These are phyloP conservation scores for Sebastiscus albofasciatus DNA, from an alignment of 2,797 vertebrate genomes.

Conservation along the genomic window DNA sequence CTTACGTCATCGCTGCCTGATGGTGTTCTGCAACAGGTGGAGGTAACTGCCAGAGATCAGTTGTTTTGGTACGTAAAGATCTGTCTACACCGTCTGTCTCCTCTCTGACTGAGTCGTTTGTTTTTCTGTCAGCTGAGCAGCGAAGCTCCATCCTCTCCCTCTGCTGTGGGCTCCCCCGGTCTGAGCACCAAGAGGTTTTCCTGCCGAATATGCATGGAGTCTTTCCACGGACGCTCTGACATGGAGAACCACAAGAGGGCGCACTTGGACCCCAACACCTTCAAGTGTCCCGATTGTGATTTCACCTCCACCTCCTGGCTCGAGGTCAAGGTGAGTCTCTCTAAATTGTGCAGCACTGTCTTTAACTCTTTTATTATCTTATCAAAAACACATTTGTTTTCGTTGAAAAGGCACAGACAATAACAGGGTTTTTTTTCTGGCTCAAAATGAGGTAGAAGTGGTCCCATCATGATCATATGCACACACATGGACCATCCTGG, in stretches of 20 bases:
- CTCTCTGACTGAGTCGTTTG: slow-evolving; percentile 6
- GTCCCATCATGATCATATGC: too few species aligned
- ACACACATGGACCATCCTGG: too few species aligned
- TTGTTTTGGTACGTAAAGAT: not conserved
- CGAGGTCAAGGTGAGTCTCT: slow-evolving; percentile 87
- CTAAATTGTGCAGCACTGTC: not conserved
- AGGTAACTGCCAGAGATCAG: slow-evolving; percentile 80
- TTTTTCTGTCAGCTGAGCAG: slow-evolving; percentile 80
- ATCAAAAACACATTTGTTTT: not conserved
- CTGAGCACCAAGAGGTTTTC: slow-evolving; percentile 91
- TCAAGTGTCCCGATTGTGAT: slow-evolving; percentile 95
- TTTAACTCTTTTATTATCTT: not conserved
- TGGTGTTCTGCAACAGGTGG: slow-evolving; percentile 86
- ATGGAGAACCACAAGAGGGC: slow-evolving; percentile 99
- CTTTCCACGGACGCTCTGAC: slow-evolving; percentile 93
- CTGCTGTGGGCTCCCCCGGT: slow-evolving; percentile 61
- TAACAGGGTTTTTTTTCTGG: not conserved
- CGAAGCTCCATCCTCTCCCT: slow-evolving; percentile 85
- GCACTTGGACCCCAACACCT: slow-evolving; percentile 91
- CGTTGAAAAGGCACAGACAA: not conserved
- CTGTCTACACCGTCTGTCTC: not conserved
- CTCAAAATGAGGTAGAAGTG: too few species aligned
- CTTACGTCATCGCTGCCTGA: slow-evolving; percentile 82
- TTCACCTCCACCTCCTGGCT: slow-evolving; percentile 93
- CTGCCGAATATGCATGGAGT: slow-evolving; percentile 94